Evolutionary conservation across 2,113 vertebrate genomes (phyloP).

Genomic region (Ardeotis arabs): DNA sequence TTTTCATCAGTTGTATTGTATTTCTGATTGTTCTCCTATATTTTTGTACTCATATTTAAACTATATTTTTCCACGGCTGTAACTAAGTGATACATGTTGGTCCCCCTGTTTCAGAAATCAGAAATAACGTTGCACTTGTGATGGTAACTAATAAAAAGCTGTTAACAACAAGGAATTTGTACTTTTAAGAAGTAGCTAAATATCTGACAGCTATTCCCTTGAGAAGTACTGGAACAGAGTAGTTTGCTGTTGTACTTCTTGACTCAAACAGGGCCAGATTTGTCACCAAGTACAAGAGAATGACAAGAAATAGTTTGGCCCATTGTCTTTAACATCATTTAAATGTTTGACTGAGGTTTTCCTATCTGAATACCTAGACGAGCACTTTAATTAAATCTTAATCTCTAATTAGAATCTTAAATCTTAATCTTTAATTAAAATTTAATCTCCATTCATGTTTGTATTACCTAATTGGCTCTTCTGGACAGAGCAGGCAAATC

Average conservation of each 20-base stretch:
- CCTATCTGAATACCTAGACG: not conserved
- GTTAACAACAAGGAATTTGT: not conserved
- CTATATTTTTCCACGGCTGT: not conserved
- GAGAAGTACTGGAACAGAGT: not conserved
- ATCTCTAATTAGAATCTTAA: too few species aligned
- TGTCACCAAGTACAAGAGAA: not conserved
- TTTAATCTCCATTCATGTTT: not conserved
- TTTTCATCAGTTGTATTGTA: not conserved
- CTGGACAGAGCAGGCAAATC: not conserved
- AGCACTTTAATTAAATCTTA: not conserved
- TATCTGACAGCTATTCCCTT: not conserved
- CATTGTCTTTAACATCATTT: not conserved
- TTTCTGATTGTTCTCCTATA: not conserved
- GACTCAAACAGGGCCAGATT: not conserved
- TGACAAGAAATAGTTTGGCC: not conserved
- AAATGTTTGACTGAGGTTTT: not conserved
- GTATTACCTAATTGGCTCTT: not conserved
- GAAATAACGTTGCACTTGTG: not conserved
- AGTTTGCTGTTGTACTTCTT: not conserved
- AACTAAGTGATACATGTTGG: not conserved
- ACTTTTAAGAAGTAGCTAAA: not conserved
- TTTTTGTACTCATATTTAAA: not conserved
- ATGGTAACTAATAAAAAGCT: not conserved
- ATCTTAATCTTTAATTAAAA: too few species aligned
- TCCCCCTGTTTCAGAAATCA: not conserved